Evolutionary conservation across 2,888 invertebrate species (phyloP).

Genomic region (Lampropteryx suffumata): DNA sequence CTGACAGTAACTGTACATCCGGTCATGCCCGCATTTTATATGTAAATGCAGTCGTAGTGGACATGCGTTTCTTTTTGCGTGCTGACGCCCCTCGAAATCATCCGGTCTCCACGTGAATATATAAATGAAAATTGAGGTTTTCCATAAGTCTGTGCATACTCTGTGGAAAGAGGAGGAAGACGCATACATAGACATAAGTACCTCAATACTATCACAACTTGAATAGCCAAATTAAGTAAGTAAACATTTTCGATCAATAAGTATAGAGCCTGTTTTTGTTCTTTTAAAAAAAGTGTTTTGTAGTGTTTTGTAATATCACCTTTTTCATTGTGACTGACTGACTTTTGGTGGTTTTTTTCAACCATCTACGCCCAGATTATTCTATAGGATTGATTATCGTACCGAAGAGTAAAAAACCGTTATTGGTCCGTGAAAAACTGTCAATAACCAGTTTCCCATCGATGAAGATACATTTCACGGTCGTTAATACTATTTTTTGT

Average conservation of each 20-base stretch:
- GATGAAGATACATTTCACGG: conserved; percentile 48
- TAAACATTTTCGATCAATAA: too few relatives aligned
- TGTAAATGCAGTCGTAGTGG: conserved; percentile 62
- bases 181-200: too few relatives aligned
- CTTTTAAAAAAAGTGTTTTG: too few relatives aligned
- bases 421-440: conserved; percentile 13
- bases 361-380: too few relatives aligned
- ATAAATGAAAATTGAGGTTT: conserved; percentile 46
- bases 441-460: conserved; percentile 29
- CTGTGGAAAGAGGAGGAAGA: too few relatives aligned
- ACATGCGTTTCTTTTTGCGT: conserved; percentile 53
- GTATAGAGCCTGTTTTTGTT: too few relatives aligned
- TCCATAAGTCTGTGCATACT: conserved; percentile 41
- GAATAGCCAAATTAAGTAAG: too few relatives aligned
- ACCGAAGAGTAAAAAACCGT: neutral
- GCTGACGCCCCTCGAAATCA: conserved; percentile 56
- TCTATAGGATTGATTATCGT: too few relatives aligned
- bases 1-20: conserved; percentile 32
- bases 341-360: too few relatives aligned
- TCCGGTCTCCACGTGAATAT: conserved; percentile 42
- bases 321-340: too few relatives aligned
- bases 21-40: conserved; percentile 71
- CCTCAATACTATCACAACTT: too few relatives aligned
- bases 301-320: too few relatives aligned
- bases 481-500: conserved; percentile 4